These are phyloP conservation scores for Hydrotaea cyrtoneurina DNA, from an alignment of 2,888 invertebrate species.

Conservation along the genomic window DNA sequence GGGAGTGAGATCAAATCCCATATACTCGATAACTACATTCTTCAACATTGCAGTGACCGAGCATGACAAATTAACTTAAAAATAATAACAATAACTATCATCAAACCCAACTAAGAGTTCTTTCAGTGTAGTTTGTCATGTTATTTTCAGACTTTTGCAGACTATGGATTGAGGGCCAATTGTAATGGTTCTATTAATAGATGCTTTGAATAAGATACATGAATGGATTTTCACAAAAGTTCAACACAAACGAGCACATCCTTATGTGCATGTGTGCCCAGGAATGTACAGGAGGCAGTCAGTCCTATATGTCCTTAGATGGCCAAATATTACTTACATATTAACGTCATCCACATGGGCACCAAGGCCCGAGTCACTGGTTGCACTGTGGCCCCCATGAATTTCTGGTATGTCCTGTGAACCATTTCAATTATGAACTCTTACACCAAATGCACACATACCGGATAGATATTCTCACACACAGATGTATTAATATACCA, in stretches of 20 bases:
- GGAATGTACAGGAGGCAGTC: no score
- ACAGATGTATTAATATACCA: not conserved
- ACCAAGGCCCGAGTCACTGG: not conserved
- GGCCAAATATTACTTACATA: not conserved
- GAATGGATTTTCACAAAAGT: conserved; percentile 18
- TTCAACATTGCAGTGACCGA: no score
- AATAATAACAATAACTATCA: no score
- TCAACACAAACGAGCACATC: not conserved
- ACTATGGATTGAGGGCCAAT: conserved; percentile 10
- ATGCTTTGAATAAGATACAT: conserved; percentile 33
- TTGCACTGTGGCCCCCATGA: not conserved
- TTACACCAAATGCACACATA: not conserved
- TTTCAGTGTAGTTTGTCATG: not conserved
- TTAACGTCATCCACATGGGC: not conserved
- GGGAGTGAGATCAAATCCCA: no score
- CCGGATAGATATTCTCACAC: not conserved
- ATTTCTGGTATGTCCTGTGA: conserved; percentile 11
- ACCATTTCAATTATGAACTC: conserved; percentile 13
- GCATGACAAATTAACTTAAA: no score
- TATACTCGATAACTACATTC: no score
- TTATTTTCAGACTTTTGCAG: not conserved
- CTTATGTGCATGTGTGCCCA: not conserved
- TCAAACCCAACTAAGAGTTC: no score
- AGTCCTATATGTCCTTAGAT: not conserved
- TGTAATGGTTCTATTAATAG: conserved; percentile 28